A percentile compares a stretch with the other conserved stretches of the same genome.
These are phyloP conservation scores for Tillus elongatus DNA, from an alignment of 2,888 invertebrate genomes.

Conservation along the genomic window DNA sequence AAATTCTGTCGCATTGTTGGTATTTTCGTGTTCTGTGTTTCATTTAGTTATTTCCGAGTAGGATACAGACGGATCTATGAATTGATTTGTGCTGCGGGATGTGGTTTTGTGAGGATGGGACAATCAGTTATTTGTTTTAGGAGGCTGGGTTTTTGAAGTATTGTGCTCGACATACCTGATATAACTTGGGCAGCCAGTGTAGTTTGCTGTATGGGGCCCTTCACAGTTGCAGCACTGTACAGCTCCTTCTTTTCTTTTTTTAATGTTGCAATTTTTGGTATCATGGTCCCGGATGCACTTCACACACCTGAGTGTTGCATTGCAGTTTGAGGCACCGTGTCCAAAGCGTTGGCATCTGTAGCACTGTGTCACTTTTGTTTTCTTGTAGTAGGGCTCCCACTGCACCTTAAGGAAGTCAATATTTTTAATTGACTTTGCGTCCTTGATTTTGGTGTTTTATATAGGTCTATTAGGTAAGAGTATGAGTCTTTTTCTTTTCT, in stretches of 20 bases:
- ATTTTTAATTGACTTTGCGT: conserved; percentile 7
- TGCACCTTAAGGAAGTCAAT: conserved; percentile 9
- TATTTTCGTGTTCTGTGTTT: too few species aligned
- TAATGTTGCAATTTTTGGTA: conserved; percentile 6
- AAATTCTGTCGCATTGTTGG: too few species aligned
- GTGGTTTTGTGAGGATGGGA: too few species aligned
- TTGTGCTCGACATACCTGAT: conserved; percentile 14
- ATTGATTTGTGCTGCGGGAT: too few species aligned
- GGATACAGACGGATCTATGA: too few species aligned
- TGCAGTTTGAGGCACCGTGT: conserved; percentile 25
- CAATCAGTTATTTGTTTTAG: too few species aligned
- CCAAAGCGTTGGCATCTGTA: too few species aligned
- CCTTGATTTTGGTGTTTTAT: conserved; percentile 2
- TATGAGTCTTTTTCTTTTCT: too few species aligned
- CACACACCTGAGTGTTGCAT: conserved; percentile 5
- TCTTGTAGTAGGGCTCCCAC: conserved; percentile 11
- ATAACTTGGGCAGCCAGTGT: conserved; percentile 20
- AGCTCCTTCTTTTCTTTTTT: conserved; percentile 5
- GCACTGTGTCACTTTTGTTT: too few species aligned
- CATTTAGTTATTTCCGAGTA: too few species aligned
- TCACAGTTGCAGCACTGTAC: conserved; percentile 42
- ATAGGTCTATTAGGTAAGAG: conserved; percentile 7
- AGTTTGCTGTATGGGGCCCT: conserved; percentile 29
- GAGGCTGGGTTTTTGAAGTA: too few species aligned
- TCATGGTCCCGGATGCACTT: conserved; percentile 7